phyloP scores from a whole-genome alignment of 2,113 vertebrate genomes.

The Numenius arquata region DNA sequence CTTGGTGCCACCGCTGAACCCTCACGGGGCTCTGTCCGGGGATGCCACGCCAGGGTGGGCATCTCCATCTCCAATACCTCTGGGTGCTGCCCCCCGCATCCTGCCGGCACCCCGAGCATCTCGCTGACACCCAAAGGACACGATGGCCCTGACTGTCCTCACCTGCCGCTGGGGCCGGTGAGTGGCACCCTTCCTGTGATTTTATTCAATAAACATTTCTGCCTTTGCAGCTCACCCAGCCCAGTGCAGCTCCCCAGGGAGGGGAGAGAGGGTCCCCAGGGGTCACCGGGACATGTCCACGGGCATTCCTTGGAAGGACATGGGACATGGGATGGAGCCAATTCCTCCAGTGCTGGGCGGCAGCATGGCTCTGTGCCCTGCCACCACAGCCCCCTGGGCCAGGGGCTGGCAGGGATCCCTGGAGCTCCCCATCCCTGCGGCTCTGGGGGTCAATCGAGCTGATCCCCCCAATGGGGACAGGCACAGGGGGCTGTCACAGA shows the following conservation, averaged over 20 bases:
- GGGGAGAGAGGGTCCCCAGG: not conserved
- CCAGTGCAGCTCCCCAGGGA: not conserved
- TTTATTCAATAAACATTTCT: not conserved
- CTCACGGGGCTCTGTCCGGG: not conserved
- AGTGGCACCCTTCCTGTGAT: not conserved
- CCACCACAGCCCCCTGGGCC: too few relatives aligned
- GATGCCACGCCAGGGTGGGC: not conserved
- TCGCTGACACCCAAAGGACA: not conserved
- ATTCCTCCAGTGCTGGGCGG: not conserved
- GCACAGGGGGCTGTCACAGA: not conserved
- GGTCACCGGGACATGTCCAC: accelerated
- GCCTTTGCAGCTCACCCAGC: not conserved
- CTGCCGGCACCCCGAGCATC: not conserved
- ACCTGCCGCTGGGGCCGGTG: not conserved
- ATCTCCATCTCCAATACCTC: not conserved
- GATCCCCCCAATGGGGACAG: accelerated
- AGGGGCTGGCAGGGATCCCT: not conserved
- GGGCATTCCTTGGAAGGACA: not conserved
- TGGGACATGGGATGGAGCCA: not conserved
- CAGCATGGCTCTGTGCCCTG: not conserved
- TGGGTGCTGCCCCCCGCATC: not conserved
- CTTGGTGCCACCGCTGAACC: not conserved
- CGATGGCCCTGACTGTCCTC: not conserved
- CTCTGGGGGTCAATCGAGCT: not conserved
- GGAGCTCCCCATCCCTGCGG: not conserved